phyloP scores from a whole-genome alignment of 2,113 vertebrate genomes.

The Mirza zaza region DNA sequence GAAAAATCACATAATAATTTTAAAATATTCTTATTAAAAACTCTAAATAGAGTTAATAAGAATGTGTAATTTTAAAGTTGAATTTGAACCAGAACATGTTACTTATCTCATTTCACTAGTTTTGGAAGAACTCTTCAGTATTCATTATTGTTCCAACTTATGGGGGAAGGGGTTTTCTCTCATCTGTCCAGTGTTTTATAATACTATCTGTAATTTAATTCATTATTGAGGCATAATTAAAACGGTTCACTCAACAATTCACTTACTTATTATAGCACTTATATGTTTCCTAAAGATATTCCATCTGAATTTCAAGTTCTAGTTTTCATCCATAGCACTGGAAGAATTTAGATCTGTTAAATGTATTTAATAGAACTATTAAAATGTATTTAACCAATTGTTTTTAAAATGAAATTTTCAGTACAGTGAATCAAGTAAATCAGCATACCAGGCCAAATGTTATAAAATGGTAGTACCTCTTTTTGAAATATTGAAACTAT shows the following conservation, averaged over 20 bases:
- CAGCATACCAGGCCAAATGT: neutral
- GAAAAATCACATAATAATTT: slow-evolving; percentile 9
- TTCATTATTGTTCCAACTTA: neutral
- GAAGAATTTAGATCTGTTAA: slow-evolving; percentile 24
- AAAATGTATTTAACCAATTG: slow-evolving; percentile 11
- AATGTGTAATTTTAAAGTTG: neutral
- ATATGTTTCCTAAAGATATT: slow-evolving; percentile 9
- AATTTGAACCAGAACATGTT: neutral
- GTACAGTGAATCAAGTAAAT: too few species aligned
- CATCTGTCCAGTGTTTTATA: neutral
- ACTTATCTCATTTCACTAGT: neutral
- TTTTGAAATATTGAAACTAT: neutral
- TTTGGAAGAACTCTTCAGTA: slow-evolving; percentile 16
- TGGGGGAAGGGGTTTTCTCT: neutral
- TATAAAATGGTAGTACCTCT: neutral
- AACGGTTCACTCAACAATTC: neutral
- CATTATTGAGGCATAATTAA: neutral
- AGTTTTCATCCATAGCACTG: neutral
- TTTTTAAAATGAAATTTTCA: slow-evolving; percentile 45
- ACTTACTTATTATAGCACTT: neutral
- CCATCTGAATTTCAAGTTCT: neutral
- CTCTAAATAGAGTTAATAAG: neutral
- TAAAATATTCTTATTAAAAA: slow-evolving; percentile 15
- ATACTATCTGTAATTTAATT: neutral
- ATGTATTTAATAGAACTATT: neutral